phyloP scores from a whole-genome alignment of 2,888 invertebrate genomes.

The Hartigia nigra region DNA sequence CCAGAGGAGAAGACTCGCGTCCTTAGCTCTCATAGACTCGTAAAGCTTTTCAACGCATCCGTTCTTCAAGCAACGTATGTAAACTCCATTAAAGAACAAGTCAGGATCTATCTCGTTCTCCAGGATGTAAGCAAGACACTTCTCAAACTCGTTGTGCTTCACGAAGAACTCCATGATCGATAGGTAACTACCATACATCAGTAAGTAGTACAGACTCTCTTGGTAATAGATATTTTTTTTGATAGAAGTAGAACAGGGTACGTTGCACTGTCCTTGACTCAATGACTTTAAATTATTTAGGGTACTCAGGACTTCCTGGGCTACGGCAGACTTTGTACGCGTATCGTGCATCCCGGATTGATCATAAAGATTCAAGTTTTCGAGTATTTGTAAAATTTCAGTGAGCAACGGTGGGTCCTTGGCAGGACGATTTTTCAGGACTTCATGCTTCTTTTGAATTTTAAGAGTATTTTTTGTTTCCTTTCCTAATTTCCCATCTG shows the following conservation, averaged over 20 bases:
- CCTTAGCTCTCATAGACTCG: slow-evolving; percentile 74
- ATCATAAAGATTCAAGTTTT: slow-evolving; percentile 57
- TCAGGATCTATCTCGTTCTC: slow-evolving; percentile 77
- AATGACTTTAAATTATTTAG: slow-evolving; percentile 65
- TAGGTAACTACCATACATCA: slow-evolving; percentile 81
- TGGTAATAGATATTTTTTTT: slow-evolving; percentile 65
- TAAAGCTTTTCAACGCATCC: slow-evolving; percentile 74
- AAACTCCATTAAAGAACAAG: slow-evolving; percentile 78
- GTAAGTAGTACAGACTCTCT: slow-evolving; percentile 86
- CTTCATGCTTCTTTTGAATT: slow-evolving; percentile 61
- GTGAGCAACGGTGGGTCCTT: slow-evolving; percentile 76
- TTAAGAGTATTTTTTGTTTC: slow-evolving; percentile 63
- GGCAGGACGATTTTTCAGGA: slow-evolving; percentile 65
- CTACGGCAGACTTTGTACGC: slow-evolving; percentile 66
- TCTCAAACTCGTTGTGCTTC: slow-evolving; percentile 76
- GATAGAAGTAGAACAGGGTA: slow-evolving; percentile 27
- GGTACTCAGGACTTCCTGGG: slow-evolving; percentile 67
- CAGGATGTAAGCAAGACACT: slow-evolving; percentile 77
- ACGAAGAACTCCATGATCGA: slow-evolving; percentile 82
- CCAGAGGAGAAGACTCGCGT: slow-evolving; percentile 77
- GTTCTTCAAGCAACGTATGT: slow-evolving; percentile 75
- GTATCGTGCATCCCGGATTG: slow-evolving; percentile 46
- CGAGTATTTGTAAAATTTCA: slow-evolving; percentile 78
- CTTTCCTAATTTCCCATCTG: slow-evolving; percentile 50
- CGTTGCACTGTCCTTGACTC: slow-evolving; percentile 60